Base-by-base conservation (phyloP, 2,113 vertebrate species). In the Potamarius usumacintae region DNA sequence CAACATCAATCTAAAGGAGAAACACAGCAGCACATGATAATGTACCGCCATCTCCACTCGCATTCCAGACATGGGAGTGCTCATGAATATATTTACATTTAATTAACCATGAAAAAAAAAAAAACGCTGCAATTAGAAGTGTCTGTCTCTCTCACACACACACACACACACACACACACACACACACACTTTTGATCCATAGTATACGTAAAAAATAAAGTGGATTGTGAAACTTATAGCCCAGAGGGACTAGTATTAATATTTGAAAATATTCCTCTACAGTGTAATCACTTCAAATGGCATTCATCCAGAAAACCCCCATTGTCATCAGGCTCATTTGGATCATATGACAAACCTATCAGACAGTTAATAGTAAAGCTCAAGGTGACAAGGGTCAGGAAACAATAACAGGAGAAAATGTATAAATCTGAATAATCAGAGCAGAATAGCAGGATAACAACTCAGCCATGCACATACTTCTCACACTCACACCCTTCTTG, bases 51-150 rank as follows among this genome's bases (percentile, higher is more conserved):
- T 86, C 77, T 53, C 5, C 42, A 78, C n/a, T 74, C 20, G 11
- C 15, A 85, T 34, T 62, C 30, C 71, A 76, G 52, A 60, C 69
- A 72, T 58, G 14, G 22, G 57, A 62, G 25, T 27, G 42, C 57
- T 78, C 57, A 60, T 65, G 91, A 93, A 93, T 92, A 92, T 53
- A 92, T 94, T 92, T 93, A 71, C 92, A 92, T 93, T 80, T 92
- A 82, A 84, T 94, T 92, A 92, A 84, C 22, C 82, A 63, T 65
- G 81, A 85, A 87, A 88, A 77, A 30, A 85, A 87, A 88, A 77
- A 30, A 30, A 92, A 58, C 74, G 79, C n/a, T n/a, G 80, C 84
- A 90, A 90, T 91, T 91, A 93, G 25, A 55, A 87, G 22, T 2
- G n/a, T 63, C 8, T 71, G 1, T 71, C 15, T 30, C n/a, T 42